Percentiles rank a stretch among this genome's conserved stretches.
phyloP scores from a whole-genome alignment of 1,140 invertebrate species.

The Scylla paramamosain region DNA sequence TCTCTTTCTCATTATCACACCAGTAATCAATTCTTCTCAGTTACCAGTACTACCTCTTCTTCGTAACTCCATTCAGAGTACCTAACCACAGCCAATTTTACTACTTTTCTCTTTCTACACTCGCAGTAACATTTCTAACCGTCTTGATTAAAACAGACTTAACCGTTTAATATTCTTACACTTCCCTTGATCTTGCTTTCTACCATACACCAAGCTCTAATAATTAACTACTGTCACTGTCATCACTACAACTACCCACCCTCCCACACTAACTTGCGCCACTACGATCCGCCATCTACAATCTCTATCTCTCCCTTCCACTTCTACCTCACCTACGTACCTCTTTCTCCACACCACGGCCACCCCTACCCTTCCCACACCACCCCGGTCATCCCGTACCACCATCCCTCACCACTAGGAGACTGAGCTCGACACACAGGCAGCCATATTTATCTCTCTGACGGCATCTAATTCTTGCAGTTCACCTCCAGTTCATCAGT shows the following conservation, averaged over 20 bases:
- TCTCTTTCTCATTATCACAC: not conserved
- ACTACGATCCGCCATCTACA: not conserved
- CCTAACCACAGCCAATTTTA: not conserved
- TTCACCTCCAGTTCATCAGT: conserved; percentile 31
- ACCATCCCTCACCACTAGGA: conserved; percentile 30
- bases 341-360: not conserved
- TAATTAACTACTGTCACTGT: not conserved
- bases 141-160: not conserved
- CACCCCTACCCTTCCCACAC: not conserved
- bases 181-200: not conserved
- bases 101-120: not conserved
- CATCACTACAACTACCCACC: conserved; percentile 34
- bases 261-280: not conserved
- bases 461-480: conserved; percentile 39
- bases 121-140: not conserved
- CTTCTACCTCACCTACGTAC: not conserved
- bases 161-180: not conserved
- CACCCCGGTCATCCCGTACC: conserved; percentile 11
- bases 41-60: not conserved
- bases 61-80: not conserved
- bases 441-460: not conserved
- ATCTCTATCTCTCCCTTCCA: not conserved
- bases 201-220: not conserved
- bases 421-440: not conserved
- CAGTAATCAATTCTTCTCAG: not conserved